Base-by-base conservation (phyloP, 2,797 vertebrate species). In the Epinephelus awoara region DNA sequence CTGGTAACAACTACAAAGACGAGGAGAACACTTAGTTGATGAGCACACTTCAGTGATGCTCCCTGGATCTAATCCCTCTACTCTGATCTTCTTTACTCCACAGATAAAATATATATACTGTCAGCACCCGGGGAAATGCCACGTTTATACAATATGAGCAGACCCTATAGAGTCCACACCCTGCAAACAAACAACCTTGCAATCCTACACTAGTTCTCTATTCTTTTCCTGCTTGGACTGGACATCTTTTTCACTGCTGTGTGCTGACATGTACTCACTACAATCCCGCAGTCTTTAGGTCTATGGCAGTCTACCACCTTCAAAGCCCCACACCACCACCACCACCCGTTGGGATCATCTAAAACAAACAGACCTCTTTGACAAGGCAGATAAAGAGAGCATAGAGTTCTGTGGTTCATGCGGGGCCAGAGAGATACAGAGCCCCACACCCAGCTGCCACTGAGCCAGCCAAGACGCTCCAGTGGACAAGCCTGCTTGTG, bases 321-420 rank as follows among this genome's bases (percentile, higher is more conserved):
- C 55, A 79, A 83, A 83, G 72, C 51, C 56, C 47, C n/a, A 38
- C 62, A 54, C 68, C 71, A 38, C 34, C 71, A 38, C 34, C 72
- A 25, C 80, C 67, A 64, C 79, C 67, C 74, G 79, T 54, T 51
- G 70, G 59, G 77, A 88, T 68, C 76, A 79, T 85, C 78, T 75
- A 58, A 85, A 85, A 89, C 84, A 90, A 83, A 77, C 67, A 40
- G 42, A 65, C 65, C 74, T 75, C 69, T 89, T 85, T 85, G 67
- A 73, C 79, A 73, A 67, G 55, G 72, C 79, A 85, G 80, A 89
- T 88, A 85, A 86, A 81, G 77, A 58, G 21, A 84, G 65, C 51
- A 69, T 0, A 10, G 54, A 38, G 76, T 79, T 84, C 47, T 44
- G 66, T 27, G 77, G 29, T 47, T 54, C 51, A 62, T 38, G 55